phyloP scores from a whole-genome alignment of 2,797 vertebrate genomes.

The Sebastes alutus region DNA sequence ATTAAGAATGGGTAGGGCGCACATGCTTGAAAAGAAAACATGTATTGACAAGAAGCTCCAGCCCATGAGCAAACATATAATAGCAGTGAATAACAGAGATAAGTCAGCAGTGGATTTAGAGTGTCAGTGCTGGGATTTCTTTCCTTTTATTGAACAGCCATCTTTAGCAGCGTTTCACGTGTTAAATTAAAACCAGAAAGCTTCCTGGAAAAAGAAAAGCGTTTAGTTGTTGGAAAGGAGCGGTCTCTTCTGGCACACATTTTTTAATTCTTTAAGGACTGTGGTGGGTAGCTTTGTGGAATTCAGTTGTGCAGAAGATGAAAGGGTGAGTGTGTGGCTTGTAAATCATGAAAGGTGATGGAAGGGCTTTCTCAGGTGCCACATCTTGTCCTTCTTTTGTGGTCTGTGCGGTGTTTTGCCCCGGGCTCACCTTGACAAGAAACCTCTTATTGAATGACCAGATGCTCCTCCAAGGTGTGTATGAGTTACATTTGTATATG shows the following conservation, averaged over 20 bases:
- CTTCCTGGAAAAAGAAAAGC: constrained; percentile 43
- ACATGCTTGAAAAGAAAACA: constrained; percentile 54
- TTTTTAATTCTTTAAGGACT: constrained; percentile 17
- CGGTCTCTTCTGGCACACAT: constrained; percentile 45
- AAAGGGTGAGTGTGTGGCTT: constrained; percentile 57
- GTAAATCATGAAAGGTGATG: constrained; percentile 63
- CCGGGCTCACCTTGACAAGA: constrained; percentile 57
- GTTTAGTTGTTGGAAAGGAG: constrained; percentile 41
- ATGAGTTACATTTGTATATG: constrained; percentile 11
- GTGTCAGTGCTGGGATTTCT: constrained; percentile 66
- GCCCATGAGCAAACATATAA: constrained; percentile 60
- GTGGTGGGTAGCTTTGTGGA: constrained; percentile 34
- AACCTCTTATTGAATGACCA: constrained; percentile 40
- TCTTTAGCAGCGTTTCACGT: constrained; percentile 21
- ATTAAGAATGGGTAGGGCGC: constrained; percentile 58
- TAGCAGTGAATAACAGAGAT: constrained; percentile 54
- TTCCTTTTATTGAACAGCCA: constrained; percentile 48
- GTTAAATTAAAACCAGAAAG: constrained; percentile 53
- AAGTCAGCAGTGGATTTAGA: constrained; percentile 54
- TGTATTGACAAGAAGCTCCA: constrained; percentile 68
- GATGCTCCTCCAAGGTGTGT: constrained; percentile 28
- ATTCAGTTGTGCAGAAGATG: constrained; percentile 59
- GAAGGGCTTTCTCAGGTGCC: constrained; percentile 56
- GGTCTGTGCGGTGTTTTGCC: constrained; percentile 36
- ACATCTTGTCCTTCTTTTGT: constrained; percentile 57